These are phyloP conservation scores for Subacronicta megacephala DNA, from an alignment of 2,888 invertebrate species.

Conservation along the genomic window DNA sequence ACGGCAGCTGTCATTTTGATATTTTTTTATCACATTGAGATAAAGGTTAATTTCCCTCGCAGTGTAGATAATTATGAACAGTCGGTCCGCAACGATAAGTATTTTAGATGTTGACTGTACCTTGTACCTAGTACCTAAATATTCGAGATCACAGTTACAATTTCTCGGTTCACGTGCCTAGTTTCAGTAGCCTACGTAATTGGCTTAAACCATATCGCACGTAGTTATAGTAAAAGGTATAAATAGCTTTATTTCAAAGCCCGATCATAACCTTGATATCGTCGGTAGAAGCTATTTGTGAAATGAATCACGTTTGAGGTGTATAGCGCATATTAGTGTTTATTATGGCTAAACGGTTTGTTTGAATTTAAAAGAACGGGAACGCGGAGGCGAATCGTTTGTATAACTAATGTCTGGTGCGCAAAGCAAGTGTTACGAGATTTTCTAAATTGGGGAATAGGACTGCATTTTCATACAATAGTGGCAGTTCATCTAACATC, in stretches of 20 bases:
- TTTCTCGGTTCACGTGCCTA: not conserved
- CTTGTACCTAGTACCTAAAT: not conserved
- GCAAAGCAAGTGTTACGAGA: not conserved
- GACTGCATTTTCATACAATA: too few species aligned
- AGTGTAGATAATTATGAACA: too few species aligned
- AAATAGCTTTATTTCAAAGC: constrained; percentile 48
- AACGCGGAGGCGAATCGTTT: constrained; percentile 4
- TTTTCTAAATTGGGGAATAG: too few species aligned
- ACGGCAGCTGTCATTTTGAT: too few species aligned
- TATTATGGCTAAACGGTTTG: constrained; percentile 21
- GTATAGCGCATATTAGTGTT: constrained; percentile 7
- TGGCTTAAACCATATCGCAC: constrained; percentile 20
- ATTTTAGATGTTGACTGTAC: too few species aligned
- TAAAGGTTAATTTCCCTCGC: too few species aligned
- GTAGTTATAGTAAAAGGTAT: constrained; percentile 46
- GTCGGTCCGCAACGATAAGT: too few species aligned
- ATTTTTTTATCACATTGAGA: too few species aligned
- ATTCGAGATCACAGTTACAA: constrained; percentile 3
- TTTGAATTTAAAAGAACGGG: constrained; percentile 4
- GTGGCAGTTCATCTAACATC: too few species aligned
- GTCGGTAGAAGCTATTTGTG: constrained; percentile 18
- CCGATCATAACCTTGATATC: constrained; percentile 39
- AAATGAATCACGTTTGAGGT: too few species aligned
- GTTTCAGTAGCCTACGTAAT: constrained; percentile 17
- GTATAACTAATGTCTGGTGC: constrained; percentile 2